Evolutionary conservation across 23 tunicate genomes (phyloP).

Genomic region (Ciona savignyi): DNA sequence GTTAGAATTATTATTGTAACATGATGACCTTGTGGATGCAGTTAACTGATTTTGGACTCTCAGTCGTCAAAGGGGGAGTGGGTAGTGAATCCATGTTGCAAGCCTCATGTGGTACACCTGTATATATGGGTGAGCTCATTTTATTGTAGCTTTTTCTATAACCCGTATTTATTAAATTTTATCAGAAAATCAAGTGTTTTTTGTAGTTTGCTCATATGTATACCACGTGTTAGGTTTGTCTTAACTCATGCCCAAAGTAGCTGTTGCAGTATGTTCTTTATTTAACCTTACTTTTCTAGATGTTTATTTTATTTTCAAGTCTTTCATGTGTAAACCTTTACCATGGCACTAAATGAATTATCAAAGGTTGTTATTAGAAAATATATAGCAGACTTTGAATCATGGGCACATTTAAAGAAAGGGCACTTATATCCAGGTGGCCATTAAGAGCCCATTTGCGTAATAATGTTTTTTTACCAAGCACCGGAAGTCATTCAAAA

Average conservation of each 20-base stretch:
- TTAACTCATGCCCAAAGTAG: background rate
- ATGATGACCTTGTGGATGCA: constrained; percentile 15
- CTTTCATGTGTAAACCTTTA: too few species aligned
- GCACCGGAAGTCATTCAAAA: constrained; percentile 95
- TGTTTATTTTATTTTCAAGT: background rate
- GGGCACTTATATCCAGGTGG: too few species aligned
- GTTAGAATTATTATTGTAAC: constrained; percentile 1
- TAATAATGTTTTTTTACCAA: background rate
- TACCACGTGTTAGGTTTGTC: background rate
- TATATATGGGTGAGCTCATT: constrained; percentile 76
- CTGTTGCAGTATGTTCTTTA: too few species aligned
- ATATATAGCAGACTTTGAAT: too few species aligned
- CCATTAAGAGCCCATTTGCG: too few species aligned
- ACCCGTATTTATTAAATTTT: too few species aligned
- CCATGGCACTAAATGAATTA: too few species aligned
- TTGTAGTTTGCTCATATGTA: background rate
- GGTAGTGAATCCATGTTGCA: constrained; percentile 82
- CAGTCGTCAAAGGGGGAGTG: constrained; percentile 82
- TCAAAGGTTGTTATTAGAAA: too few species aligned
- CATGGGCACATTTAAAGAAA: too few species aligned
- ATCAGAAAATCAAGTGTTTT: too few species aligned
- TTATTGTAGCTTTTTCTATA: background rate
- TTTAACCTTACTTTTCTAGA: background rate
- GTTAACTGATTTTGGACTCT: constrained; percentile 88
- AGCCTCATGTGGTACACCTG: constrained; percentile 88